These are phyloP conservation scores for Vimba vimba DNA, from an alignment of 2,113 vertebrate genomes.

Conservation along the genomic window DNA sequence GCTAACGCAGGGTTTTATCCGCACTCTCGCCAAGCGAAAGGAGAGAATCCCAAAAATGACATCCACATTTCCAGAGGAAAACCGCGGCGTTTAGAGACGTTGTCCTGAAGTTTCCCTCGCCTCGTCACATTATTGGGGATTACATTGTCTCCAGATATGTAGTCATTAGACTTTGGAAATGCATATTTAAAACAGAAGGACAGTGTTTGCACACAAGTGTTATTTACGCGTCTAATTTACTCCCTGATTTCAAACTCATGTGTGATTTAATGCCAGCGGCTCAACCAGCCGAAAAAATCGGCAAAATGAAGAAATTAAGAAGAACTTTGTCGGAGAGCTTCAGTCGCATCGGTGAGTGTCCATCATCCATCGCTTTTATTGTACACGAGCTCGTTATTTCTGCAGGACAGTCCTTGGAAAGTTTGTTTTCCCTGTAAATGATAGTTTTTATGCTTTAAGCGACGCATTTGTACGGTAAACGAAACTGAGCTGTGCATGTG, in stretches of 20 bases:
- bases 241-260: conserved; percentile 59
- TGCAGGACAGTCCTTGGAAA: neutral
- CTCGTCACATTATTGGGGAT: neutral
- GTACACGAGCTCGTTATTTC: neutral
- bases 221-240: conserved; percentile 45
- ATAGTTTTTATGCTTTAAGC: neutral
- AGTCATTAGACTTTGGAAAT: neutral
- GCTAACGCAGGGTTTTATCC: conserved; percentile 43
- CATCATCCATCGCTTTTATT: neutral
- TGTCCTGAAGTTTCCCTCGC: conserved; percentile 16
- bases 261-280: conserved; percentile 84
- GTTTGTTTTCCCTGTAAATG: neutral
- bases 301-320: conserved; percentile 97
- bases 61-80: conserved; percentile 64
- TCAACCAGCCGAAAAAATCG: conserved; percentile 80
- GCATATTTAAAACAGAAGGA: conserved; percentile 59
- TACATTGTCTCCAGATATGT: conserved; percentile 27
- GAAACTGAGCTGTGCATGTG: neutral
- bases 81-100: neutral
- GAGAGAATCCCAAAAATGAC: conserved; percentile 75
- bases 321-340: conserved; percentile 99
- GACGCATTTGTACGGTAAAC: neutral
- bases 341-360: conserved; percentile 88
- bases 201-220: conserved; percentile 57
- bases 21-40: conserved; percentile 51